These are phyloP conservation scores for Apostichopus californicus DNA, from an alignment of 35 echinoderm and acorn worm genomes.

Conservation along the genomic window DNA sequence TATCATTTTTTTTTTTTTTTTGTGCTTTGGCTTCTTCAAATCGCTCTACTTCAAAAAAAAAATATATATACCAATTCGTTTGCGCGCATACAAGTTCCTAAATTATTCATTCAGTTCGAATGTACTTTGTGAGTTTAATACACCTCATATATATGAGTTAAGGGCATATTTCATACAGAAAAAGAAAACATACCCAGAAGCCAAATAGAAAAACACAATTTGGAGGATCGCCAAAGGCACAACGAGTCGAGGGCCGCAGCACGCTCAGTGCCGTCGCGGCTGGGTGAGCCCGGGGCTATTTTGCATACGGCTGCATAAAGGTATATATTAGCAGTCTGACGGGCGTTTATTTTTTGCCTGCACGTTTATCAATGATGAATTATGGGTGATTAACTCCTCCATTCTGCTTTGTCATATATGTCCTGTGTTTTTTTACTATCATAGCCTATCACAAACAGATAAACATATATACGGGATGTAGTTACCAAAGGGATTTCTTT, in stretches of 20 bases:
- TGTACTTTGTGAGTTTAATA: slow-evolving; percentile 51
- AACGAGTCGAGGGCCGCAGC: slow-evolving; percentile 28
- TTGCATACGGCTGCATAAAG: slow-evolving; percentile 26
- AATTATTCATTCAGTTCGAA: slow-evolving; percentile 42
- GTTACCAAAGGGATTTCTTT: not conserved
- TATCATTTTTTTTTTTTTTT: not conserved
- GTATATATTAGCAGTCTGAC: not conserved
- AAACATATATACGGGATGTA: not conserved
- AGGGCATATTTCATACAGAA: slow-evolving; percentile 43
- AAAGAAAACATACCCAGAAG: slow-evolving; percentile 39
- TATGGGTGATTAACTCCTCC: slow-evolving; percentile 20
- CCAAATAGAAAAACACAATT: slow-evolving; percentile 42
- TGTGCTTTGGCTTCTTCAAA: not conserved
- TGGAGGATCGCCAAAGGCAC: not conserved
- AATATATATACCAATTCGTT: slow-evolving; percentile 23
- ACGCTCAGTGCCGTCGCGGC: slow-evolving; percentile 19
- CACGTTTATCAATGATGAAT: slow-evolving; percentile 11
- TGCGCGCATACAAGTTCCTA: slow-evolving; percentile 17
- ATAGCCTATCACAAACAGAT: slow-evolving; percentile 20
- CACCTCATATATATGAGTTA: slow-evolving; percentile 20
- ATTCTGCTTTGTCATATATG: slow-evolving; percentile 24
- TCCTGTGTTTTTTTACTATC: not conserved
- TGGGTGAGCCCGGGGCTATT: slow-evolving; percentile 1
- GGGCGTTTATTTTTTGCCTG: slow-evolving; percentile 15
- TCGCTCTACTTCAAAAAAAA: not conserved